These are phyloP conservation scores for Tachyglossus aculeatus DNA, from an alignment of 2,797 vertebrate genomes.

Conservation along the genomic window DNA sequence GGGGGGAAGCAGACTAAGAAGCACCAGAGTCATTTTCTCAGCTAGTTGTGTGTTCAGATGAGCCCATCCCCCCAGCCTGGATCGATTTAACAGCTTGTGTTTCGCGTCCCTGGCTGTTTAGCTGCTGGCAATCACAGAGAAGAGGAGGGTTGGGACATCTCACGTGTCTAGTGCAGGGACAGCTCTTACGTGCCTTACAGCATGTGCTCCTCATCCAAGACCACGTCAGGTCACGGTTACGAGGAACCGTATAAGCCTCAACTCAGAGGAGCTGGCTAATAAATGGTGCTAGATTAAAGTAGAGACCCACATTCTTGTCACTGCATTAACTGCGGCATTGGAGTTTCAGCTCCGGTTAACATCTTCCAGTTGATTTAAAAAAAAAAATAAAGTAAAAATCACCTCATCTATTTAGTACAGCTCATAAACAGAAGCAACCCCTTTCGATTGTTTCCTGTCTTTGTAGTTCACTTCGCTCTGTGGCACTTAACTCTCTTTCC, in stretches of 20 bases:
- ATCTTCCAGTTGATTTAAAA: conserved; percentile 29
- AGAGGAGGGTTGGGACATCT: background rate
- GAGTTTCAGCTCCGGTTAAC: too few relatives aligned
- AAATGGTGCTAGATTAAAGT: background rate
- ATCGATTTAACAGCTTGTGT: too few relatives aligned
- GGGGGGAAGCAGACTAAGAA: conserved; percentile 12
- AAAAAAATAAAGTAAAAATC: conserved; percentile 59
- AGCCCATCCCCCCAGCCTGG: conserved; percentile 4
- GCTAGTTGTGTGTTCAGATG: background rate
- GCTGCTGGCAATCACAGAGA: background rate
- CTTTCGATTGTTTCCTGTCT: conserved; percentile 70
- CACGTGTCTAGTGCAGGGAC: background rate
- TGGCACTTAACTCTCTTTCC: conserved; percentile 51
- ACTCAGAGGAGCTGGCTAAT: background rate
- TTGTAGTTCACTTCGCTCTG: conserved; percentile 64
- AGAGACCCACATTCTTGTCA: too few relatives aligned
- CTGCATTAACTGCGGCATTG: too few relatives aligned
- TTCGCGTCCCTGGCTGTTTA: too few relatives aligned
- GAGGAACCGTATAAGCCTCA: background rate
- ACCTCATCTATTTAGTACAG: conserved; percentile 52
- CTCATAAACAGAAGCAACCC: conserved; percentile 56
- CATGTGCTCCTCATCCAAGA: background rate
- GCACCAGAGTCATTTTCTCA: conserved; percentile 1
- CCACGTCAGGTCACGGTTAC: background rate
- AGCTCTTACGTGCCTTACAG: background rate